Conservation (phyloP, 2,797 vertebrate genomes). For the Danio choprae region DNA sequence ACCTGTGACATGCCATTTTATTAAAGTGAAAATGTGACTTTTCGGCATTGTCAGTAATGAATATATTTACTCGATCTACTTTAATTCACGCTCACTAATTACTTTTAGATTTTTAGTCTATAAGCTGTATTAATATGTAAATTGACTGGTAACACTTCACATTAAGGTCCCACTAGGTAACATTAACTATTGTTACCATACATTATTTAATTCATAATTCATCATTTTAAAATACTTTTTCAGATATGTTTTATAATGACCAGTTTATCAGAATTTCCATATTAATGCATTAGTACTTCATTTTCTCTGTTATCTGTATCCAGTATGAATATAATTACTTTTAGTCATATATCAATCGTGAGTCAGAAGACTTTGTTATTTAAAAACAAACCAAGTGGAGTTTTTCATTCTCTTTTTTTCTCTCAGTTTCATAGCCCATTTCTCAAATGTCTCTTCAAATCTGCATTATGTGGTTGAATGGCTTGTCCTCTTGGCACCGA, state of each 20-base stretch:
- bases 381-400: conserved; percentile 1
- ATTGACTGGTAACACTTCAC: too few species aligned
- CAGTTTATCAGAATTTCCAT: neutral
- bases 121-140: too few species aligned
- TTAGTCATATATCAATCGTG: neutral
- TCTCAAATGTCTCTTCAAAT: conserved; percentile 61
- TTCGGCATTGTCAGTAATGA: neutral
- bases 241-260: too few species aligned
- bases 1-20: conserved; percentile 11
- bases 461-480: conserved; percentile 46
- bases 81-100: neutral
- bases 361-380: neutral
- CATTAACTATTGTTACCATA: too few species aligned
- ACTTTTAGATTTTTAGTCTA: too few species aligned
- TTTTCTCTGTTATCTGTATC: neutral
- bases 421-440: conserved; percentile 51
- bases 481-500: conserved; percentile 59
- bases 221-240: too few species aligned
- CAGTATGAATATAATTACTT: neutral
- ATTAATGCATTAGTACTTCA: neutral
- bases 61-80: neutral
- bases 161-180: too few species aligned
- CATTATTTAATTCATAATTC: too few species aligned
- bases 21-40: conserved; percentile 2
- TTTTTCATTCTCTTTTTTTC: conserved; percentile 30